Base-by-base conservation (phyloP, 2,113 vertebrate species). In the Bubo blakistoni region DNA sequence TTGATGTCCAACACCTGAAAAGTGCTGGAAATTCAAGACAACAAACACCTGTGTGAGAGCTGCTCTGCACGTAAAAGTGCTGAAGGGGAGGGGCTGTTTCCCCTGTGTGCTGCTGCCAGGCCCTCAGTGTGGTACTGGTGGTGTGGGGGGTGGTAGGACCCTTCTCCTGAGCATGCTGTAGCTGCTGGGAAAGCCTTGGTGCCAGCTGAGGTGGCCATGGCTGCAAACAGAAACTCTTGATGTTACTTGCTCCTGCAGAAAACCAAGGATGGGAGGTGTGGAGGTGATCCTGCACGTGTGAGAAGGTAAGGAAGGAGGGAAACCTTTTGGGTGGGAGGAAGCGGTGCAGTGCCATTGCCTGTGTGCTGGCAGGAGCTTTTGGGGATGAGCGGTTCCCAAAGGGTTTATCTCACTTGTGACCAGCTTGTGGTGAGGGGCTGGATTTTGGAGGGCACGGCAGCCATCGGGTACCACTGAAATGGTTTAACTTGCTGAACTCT, bases 71-170 rank as follows among this genome's bases (percentile, higher is more conserved):
- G 67, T 66, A 72, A 63, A 87, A 4, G 14, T 13, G 17, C 32
- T 69, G 27, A 36, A 24, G 0, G 1, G 20, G 52, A 10, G 9
- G 12, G 13, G 7, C 5, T 46, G 12, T 4, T 19, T 15, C 3
- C 2, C 0, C 0, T 42, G 4, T 3, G 6, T n/a, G 25, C 3
- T 79, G 26, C 9, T 52, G 27, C 5, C n/a, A 20, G 20, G 3
- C 2, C 11, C 24, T 6, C 0, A 1, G 42, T 9, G 66, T 0
- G 4, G 11, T 3, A 0, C 8, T 36, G 26, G 20, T 9, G 83
- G 2, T 3, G 25, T 19, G 2, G 7, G 15, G 49, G 61, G 25
- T 34, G n/a, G 3, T 0, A 0, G 3, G 5, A 58, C 21, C 38
- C 66, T 32, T 5, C 27, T 74, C 5, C 25, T 29, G 36, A 29